Percentiles rank a stretch among this genome's conserved stretches.
Conservation (phyloP, 2,797 vertebrate species). For the Sebastes melanostomus region DNA sequence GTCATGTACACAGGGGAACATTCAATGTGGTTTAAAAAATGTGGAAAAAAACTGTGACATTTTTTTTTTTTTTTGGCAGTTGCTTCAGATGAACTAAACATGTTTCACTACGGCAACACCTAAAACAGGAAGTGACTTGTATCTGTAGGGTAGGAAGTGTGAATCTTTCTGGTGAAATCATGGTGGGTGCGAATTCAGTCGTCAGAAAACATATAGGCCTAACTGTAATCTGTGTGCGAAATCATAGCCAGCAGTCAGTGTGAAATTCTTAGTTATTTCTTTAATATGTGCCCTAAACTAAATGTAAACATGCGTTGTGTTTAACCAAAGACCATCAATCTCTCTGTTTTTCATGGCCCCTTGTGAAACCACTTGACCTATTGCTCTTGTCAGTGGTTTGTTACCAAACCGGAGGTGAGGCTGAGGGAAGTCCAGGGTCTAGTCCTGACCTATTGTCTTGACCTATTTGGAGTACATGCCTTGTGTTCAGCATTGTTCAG, state of each 20-base stretch:
- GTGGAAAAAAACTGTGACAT: neutral
- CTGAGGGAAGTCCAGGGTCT: neutral
- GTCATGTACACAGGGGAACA: neutral
- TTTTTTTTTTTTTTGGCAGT: too few species aligned
- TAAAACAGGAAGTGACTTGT: conserved; percentile 63
- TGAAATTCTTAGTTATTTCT: neutral
- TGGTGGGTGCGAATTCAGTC: neutral
- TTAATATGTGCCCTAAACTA: neutral
- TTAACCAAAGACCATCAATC: neutral
- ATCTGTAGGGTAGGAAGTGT: neutral
- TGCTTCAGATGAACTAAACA: conserved; percentile 17
- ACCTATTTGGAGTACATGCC: neutral
- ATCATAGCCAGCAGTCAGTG: neutral
- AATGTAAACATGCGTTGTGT: neutral
- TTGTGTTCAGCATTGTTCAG: neutral
- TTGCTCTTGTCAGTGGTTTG: neutral
- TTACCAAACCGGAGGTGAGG: neutral
- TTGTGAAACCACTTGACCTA: neutral
- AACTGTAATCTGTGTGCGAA: neutral
- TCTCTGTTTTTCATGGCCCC: neutral
- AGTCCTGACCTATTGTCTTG: neutral
- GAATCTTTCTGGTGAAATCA: neutral
- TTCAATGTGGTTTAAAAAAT: neutral
- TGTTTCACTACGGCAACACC: conserved; percentile 38
- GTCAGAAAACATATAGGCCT: neutral